Evolutionary conservation across 2,888 invertebrate species (phyloP).

Genomic region (Nysson spinosus): DNA sequence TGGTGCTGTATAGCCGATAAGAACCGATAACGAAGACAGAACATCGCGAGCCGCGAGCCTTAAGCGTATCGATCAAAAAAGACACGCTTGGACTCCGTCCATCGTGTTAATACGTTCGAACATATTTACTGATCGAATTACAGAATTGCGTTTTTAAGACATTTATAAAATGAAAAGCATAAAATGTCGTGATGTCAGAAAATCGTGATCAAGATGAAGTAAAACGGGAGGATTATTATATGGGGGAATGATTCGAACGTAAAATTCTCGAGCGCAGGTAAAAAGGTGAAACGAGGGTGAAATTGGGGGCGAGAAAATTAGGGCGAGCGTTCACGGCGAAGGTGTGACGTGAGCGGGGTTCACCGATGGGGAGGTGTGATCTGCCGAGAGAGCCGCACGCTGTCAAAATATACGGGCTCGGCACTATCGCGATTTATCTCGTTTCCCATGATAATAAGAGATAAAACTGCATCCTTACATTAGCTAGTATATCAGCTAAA

Average conservation of each 20-base stretch:
- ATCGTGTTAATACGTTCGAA: too few relatives aligned
- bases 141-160: too few relatives aligned
- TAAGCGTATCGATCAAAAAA: too few relatives aligned
- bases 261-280: not conserved
- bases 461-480: constrained; percentile 78
- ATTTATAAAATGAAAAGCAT: too few relatives aligned
- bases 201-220: too few relatives aligned
- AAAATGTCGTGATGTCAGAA: too few relatives aligned
- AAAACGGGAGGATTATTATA: too few relatives aligned
- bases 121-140: too few relatives aligned
- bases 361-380: constrained; percentile 9
- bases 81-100: too few relatives aligned
- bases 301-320: too few relatives aligned
- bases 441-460: constrained; percentile 78
- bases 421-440: constrained; percentile 78
- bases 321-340: not conserved
- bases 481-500: constrained; percentile 78
- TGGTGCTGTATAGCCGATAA: constrained; percentile 30
- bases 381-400: constrained; percentile 54
- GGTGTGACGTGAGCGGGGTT: not conserved
- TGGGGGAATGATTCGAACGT: not conserved
- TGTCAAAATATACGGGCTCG: constrained; percentile 78
- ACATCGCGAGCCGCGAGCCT: too few relatives aligned
- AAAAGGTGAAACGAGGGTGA: not conserved
- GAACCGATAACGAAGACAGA: constrained; percentile 29